Evolutionary conservation across 2,113 vertebrate species (phyloP).

Genomic region (Actinemys pallida): DNA sequence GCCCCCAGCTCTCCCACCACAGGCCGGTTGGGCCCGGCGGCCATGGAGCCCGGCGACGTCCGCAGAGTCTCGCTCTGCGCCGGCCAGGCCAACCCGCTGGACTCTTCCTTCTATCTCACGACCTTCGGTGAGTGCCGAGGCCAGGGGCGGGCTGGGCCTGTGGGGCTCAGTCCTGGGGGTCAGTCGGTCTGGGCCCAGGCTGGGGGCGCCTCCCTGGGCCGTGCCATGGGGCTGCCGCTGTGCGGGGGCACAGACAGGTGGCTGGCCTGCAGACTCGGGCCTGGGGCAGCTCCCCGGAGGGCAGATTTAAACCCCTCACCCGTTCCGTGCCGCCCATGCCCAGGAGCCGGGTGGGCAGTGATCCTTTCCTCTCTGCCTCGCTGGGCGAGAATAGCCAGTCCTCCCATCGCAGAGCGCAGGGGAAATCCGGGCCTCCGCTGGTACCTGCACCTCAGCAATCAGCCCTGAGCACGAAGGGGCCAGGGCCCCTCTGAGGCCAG

Average conservation of each 20-base stretch:
- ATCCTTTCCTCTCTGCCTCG: neutral
- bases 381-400: neutral
- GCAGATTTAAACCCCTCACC: neutral
- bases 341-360: neutral
- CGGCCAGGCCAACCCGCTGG: slow-evolving; percentile 49
- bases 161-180: neutral
- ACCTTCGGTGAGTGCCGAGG: slow-evolving; percentile 84
- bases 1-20: neutral
- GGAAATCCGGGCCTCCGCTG: too few species aligned
- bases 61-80: slow-evolving; percentile 63
- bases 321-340: accelerated
- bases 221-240: neutral
- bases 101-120: slow-evolving; percentile 76
- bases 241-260: accelerated
- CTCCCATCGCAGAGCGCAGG: too few species aligned
- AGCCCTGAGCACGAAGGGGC: too few species aligned
- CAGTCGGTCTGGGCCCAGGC: neutral
- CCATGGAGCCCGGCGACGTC: slow-evolving; percentile 71
- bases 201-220: accelerated
- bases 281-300: accelerated
- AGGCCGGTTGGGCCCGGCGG: neutral
- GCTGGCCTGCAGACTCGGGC: accelerated
- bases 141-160: neutral
- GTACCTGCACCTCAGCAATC: too few species aligned
- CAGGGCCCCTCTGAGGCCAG: too few species aligned